Evolutionary conservation across 2,797 vertebrate genomes (phyloP).

Genomic region (Alcedo atthis): DNA sequence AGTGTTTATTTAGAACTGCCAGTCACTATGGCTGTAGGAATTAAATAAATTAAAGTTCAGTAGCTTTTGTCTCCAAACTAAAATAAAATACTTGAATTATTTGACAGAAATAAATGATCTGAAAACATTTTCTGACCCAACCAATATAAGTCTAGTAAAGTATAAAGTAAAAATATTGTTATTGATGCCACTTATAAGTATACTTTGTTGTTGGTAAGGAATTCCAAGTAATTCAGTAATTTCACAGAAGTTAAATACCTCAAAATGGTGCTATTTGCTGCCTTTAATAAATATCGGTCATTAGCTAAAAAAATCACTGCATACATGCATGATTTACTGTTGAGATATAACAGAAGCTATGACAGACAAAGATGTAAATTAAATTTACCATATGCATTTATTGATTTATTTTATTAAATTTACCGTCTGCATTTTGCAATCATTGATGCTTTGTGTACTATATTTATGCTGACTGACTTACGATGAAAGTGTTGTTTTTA

Average conservation of each 20-base stretch:
- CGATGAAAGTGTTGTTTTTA: neutral
- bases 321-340: neutral
- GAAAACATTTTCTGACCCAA: neutral
- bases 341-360: neutral
- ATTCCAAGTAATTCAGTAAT: neutral
- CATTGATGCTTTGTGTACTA: neutral
- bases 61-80: constrained; percentile 75
- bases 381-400: neutral
- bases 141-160: neutral
- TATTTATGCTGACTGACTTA: neutral
- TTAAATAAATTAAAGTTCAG: constrained; percentile 63
- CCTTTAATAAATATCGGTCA: neutral
- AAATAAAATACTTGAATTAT: constrained; percentile 52
- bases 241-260: neutral
- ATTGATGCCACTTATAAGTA: neutral
- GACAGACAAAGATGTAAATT: neutral
- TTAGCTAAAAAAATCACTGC: neutral
- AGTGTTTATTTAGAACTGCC: constrained; percentile 81
- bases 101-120: constrained; percentile 9
- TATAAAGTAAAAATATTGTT: neutral
- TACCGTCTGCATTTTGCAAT: neutral
- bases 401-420: too few relatives aligned
- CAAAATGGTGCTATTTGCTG: neutral
- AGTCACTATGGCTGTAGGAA: constrained; percentile 73
- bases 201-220: neutral